Base-by-base conservation (phyloP, 2,797 vertebrate genomes). In the Sebastolobus alascanus region DNA sequence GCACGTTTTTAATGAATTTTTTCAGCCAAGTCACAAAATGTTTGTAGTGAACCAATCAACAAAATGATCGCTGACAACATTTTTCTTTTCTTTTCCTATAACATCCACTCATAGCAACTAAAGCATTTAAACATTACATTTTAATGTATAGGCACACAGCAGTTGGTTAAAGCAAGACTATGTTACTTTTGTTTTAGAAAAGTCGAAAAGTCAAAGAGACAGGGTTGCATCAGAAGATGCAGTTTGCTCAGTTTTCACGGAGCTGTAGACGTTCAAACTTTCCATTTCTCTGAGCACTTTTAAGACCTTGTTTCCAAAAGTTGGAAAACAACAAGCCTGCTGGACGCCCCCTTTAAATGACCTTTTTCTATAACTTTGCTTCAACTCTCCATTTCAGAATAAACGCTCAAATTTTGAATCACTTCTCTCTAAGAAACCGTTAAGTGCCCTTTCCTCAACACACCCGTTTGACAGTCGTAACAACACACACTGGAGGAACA, bases 401-500 rank as follows among this genome's bases (percentile, higher is more conserved):
- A 18, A 71, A 84, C 65, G 46, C 52, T 73, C 22, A 40, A 0
- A 50, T 79, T 80, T 70, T 27, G 6, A 50, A 16, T 54, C 46
- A 1, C 29, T 38, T 54, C 70, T 25, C 18, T 33, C 4, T 0
- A 10, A 46, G 31, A 69, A 66, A 56, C 0, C 3, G 25, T 46
- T 37, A 43, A 78, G 56, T 58, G 68, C 54, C 65, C 35, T 10
- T 54, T 66, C 58, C 33, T 74, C 33, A 3, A 2, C 3, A 9
- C 54, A 1, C 46, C 22, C 4, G 6, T 70, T 58, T 65, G 79
- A 80, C 52, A 83, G 58, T 33, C 29, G 16, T 25, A 67, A 72
- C 43, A 31, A 43, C 40, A n/a, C 38, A 37, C 8, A 3, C 12
- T 5, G 43, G 46, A 72, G 33, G 61, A 81, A 56, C 38, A 72